Base-by-base conservation (phyloP, 2,888 invertebrate species). In the Lottia scabra region DNA sequence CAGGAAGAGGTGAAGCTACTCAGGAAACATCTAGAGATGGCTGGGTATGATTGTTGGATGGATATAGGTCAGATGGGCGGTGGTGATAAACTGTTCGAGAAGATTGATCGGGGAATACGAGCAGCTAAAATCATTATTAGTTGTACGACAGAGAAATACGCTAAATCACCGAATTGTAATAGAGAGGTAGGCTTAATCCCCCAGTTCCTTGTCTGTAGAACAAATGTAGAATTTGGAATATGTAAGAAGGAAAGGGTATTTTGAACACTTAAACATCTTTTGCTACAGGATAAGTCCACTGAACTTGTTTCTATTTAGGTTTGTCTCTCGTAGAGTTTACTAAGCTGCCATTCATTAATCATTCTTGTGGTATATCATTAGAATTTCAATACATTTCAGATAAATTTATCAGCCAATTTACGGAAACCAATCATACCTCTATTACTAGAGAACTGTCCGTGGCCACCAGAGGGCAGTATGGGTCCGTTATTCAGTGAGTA, bases 51-150 rank as follows among this genome's bases (percentile, higher is more conserved):
- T 45, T 86, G 87, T 73, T 88, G 88, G 88, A 83, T 88, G 84
- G 88, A 88, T 76, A 83, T 87, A 63, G 88, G 88, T 45, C 87
- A 88, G 77, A 88, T 88, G 88, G 88, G 88, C 19, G 88, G 88
- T 0, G 88, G 88, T 19, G 88, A 88, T 76, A 88, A 88, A 72
- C 78, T 88, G 62, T 88, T 85, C 75, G 82, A 82, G 65, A 87
- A 87, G 73, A 88, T 88, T 48, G 88, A 88, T 77, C 70, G 75
- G 16, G 88, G 88, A 6, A 85, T 88, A 56, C 70, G 87, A 56
- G 82, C 76, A 15, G 86, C 87, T 10, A 87, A 86, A 76, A 80
- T 88, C 23, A 79, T 86, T 26, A 78, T 87, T 27, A 82, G 84
- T 65, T 85, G 84, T 78, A 83, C 87, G 16, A 82, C 87, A 13